Evolutionary conservation across 2,797 vertebrate genomes (phyloP), one percentile per base, ranked within the genome.

Genomic region (Monodelphis domestica): DNA sequence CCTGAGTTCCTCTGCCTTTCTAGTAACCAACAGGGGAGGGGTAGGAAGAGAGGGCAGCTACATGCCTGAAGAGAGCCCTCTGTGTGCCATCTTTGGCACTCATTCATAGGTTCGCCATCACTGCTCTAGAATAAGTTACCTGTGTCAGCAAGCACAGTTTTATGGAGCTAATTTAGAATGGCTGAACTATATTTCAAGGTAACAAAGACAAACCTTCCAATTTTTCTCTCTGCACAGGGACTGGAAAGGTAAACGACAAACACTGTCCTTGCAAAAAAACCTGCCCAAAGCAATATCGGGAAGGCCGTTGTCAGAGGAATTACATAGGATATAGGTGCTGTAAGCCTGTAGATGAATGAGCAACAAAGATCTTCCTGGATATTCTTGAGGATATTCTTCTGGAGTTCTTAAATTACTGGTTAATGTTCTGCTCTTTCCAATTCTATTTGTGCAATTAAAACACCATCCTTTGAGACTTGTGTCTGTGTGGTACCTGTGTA

Each of bases 231-330:
- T 63, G 59, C 59, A 63, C 59, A n/a, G 33, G 59, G 14, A 1
- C n/a, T 17, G 63, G 59, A 63, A 63, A 63, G 14, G 12, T n/a
- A 15, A 14, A 5, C 4, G 63, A n/a, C 30, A 14, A 5, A 63
- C 12, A 1, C 14, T 63, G 59, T 63, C 63, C 33, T 59, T 63
- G 33, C 33, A n/a, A 33, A 63, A 63, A 1, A 5, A n/a, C 0
- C 14, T 63, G 59, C 12, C 4, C 30, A 4, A 6, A 17, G 59
- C 30, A 1, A 63, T 15, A 1, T 15, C 2, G 5, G 17, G 38
- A 1, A 70, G n/a, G 63, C 7, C 15, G 0, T 24, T 70, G 63
- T 17, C n/a, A 0, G 21, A 0, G 4, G 33, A n/a, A 17, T 59
- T 33, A n/a, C 4, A 1, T 3, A 1, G 9, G 0, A 10, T 45